Evolutionary conservation across 2,888 invertebrate species (phyloP).

Genomic region (Xestia rhomboidea): DNA sequence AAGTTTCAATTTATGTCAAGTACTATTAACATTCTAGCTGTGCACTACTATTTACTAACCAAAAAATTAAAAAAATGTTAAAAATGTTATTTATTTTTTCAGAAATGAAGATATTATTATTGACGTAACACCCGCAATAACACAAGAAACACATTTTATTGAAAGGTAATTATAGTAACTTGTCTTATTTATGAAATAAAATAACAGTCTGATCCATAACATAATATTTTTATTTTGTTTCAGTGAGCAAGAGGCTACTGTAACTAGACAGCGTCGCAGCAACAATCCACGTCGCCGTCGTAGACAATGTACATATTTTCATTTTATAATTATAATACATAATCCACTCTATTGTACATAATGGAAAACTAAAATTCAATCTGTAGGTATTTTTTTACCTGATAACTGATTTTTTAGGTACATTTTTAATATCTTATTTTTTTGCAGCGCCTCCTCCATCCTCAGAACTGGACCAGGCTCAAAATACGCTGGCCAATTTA

Average conservation of each 20-base stretch:
- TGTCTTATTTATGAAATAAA: too few species aligned
- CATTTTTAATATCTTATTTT: background rate
- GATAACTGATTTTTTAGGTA: background rate
- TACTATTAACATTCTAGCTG: background rate
- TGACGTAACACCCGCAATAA: background rate
- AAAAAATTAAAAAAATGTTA: background rate
- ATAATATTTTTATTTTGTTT: too few species aligned
- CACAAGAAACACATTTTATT: background rate
- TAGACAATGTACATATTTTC: background rate
- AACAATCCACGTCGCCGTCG: background rate
- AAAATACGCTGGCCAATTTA: background rate
- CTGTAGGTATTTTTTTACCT: background rate
- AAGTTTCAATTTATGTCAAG: too few species aligned
- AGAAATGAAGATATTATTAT: background rate
- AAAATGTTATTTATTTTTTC: slow-evolving; percentile 1
- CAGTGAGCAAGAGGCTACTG: too few species aligned
- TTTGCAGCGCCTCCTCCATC: too few species aligned
- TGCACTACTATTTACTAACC: background rate
- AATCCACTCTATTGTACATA: too few species aligned
- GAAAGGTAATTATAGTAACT: background rate
- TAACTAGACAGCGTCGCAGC: too few species aligned
- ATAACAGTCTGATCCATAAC: too few species aligned
- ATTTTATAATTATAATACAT: background rate
- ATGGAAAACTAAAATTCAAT: too few species aligned
- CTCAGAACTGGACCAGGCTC: background rate